phyloP scores from a whole-genome alignment of 2,888 invertebrate species.

The Metallyticus violacea region DNA sequence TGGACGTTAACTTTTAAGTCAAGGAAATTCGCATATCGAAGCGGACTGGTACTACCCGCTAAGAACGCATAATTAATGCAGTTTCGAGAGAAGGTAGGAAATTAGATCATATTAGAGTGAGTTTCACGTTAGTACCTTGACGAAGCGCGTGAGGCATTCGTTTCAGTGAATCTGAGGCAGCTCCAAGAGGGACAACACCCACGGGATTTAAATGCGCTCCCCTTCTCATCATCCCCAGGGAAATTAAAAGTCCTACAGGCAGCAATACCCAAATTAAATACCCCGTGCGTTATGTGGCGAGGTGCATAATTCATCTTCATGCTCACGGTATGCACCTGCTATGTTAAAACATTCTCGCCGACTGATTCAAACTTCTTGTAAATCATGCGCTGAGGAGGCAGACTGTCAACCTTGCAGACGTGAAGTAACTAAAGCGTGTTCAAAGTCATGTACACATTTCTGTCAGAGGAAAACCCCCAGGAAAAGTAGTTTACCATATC shows the following conservation, averaged over 20 bases:
- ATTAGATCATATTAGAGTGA: neutral
- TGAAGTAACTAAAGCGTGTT: neutral
- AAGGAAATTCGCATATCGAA: no score
- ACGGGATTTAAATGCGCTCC: neutral
- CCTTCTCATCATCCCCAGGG: neutral
- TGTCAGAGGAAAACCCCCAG: no score
- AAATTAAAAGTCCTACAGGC: neutral
- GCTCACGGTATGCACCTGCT: neutral
- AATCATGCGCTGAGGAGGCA: no score
- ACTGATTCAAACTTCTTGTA: no score
- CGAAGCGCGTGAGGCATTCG: neutral
- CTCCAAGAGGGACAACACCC: neutral
- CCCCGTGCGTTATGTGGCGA: neutral
- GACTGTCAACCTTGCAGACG: neutral
- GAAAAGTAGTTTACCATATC: no score
- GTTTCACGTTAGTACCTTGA: neutral
- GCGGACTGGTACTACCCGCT: neutral
- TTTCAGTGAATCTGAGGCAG: neutral
- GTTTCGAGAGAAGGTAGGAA: neutral
- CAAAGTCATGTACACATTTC: no score
- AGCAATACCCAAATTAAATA: neutral
- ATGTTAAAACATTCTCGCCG: no score
- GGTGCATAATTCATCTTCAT: neutral
- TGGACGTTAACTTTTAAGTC: no score
- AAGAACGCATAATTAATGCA: neutral